Percentiles rank a stretch among this genome's conserved stretches.
Evolutionary conservation across 2,797 vertebrate species (phyloP).

Genomic region (Merluccius polli): DNA sequence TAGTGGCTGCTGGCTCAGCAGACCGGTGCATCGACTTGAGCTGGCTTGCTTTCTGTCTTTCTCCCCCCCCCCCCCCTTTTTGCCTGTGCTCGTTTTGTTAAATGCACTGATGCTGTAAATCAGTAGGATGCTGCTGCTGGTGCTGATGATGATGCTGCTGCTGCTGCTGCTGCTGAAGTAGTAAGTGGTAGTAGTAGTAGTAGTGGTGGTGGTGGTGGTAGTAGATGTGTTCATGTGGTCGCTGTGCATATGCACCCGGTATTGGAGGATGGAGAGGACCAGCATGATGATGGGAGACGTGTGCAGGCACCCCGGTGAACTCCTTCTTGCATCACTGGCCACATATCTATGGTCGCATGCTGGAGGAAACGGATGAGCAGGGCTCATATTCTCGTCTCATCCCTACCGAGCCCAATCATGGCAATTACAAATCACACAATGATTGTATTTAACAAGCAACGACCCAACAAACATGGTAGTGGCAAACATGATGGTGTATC

Average conservation of each 20-base stretch:
- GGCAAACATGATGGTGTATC: neutral
- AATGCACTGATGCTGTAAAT: constrained; percentile 37
- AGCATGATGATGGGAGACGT: neutral
- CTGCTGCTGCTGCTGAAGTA: too few species aligned
- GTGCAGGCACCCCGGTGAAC: neutral
- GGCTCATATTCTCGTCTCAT: neutral
- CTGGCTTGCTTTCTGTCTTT: too few species aligned
- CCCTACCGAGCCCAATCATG: too few species aligned
- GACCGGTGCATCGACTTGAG: constrained; percentile 37
- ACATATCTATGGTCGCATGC: neutral
- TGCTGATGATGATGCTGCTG: too few species aligned
- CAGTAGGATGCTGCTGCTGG: neutral
- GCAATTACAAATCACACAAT: neutral
- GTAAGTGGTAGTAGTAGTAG: too few species aligned
- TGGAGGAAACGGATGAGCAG: neutral
- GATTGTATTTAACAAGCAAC: neutral
- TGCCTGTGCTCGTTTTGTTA: constrained; percentile 32
- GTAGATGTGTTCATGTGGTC: neutral
- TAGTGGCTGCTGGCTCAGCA: constrained; percentile 58
- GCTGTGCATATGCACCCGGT: neutral
- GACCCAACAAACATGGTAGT: neutral
- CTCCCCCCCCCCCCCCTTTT: too few species aligned
- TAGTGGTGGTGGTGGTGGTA: too few species aligned
- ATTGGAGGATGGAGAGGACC: neutral
- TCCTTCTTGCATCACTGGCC: neutral